Conservation (phyloP, 2,797 vertebrate species). For the Falco peregrinus region DNA sequence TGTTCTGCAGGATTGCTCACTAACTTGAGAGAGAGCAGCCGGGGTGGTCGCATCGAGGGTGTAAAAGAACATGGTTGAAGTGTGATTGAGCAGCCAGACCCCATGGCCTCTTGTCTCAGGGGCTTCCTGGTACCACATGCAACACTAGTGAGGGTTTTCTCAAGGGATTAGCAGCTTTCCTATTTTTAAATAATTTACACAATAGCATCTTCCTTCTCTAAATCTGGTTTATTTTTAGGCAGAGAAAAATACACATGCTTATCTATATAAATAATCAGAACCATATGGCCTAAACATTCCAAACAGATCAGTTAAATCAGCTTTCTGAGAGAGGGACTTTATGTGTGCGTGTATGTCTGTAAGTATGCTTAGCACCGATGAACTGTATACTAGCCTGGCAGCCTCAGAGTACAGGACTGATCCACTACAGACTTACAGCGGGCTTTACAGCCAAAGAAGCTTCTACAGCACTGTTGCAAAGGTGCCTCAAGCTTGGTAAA, state of each 20-base stretch:
- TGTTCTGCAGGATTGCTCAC: background rate
- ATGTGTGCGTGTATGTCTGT: background rate
- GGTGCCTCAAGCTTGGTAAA: background rate
- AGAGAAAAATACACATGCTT: slow-evolving; percentile 22
- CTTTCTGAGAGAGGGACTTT: background rate
- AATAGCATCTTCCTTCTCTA: slow-evolving; percentile 36
- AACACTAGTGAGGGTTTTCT: background rate
- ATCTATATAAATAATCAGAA: slow-evolving; percentile 64
- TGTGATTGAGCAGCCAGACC: background rate
- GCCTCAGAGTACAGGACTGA: background rate
- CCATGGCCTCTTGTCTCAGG: background rate
- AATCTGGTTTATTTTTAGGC: slow-evolving; percentile 34
- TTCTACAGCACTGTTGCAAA: background rate
- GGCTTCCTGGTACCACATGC: rapidly evolving
- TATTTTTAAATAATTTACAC: slow-evolving; percentile 48
- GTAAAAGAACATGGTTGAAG: background rate
- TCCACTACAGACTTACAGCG: background rate
- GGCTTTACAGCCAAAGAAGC: background rate
- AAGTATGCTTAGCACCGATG: background rate
- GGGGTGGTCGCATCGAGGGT: background rate
- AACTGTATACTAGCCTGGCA: background rate
- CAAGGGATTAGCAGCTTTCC: slow-evolving; percentile 38
- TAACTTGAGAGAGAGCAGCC: background rate
- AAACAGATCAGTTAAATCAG: slow-evolving; percentile 13
- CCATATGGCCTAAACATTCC: slow-evolving; percentile 43